phyloP scores from a whole-genome alignment of 2,797 vertebrate species.

The Rhynchotus rufescens region DNA sequence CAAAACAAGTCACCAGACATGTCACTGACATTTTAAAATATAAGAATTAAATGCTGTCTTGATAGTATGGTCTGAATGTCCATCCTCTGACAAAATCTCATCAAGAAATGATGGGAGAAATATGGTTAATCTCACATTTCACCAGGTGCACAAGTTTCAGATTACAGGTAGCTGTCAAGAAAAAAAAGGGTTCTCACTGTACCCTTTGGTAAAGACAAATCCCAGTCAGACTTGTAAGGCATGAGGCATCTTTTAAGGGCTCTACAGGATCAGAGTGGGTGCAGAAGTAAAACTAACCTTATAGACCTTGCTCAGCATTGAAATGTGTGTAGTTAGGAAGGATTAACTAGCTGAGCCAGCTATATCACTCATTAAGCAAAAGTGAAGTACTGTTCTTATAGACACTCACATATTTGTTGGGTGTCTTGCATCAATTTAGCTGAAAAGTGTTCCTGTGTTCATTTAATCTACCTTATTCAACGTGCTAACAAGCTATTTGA shows the following conservation, averaged over 20 bases:
- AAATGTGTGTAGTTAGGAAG: neutral
- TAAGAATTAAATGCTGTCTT: neutral
- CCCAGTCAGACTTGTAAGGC: neutral
- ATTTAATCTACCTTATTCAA: neutral
- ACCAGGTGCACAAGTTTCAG: fast-evolving
- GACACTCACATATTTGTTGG: neutral
- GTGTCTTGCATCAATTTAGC: neutral
- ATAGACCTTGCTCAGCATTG: neutral
- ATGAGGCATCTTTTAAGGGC: neutral
- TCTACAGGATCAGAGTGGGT: neutral
- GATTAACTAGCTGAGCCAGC: neutral
- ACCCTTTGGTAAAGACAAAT: neutral
- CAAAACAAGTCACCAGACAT: neutral
- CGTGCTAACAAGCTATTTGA: neutral
- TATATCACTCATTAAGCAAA: neutral
- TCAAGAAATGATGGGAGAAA: fast-evolving
- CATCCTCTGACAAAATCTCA: neutral
- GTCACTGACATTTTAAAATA: neutral
- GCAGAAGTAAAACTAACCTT: neutral
- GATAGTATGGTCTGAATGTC: neutral
- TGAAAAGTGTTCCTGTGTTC: neutral
- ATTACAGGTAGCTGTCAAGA: neutral
- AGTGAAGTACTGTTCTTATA: neutral
- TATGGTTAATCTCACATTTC: neutral
- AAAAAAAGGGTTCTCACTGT: neutral